phyloP scores from a whole-genome alignment of 2,888 invertebrate species.

The Macrosiphum euphorbiae region DNA sequence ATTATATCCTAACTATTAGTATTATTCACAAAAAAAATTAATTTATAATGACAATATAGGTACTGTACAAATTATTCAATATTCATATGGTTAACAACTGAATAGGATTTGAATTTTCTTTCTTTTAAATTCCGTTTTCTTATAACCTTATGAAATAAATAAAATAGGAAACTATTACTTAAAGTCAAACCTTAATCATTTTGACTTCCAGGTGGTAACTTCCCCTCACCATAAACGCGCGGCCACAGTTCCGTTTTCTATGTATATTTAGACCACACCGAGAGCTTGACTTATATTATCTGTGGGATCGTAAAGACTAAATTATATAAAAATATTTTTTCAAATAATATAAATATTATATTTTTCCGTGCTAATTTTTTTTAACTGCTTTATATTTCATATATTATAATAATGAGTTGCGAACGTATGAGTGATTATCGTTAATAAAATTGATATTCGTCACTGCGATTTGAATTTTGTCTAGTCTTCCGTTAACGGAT shows the following conservation, averaged over 20 bases:
- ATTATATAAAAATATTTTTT: background rate
- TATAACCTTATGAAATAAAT: too few species aligned
- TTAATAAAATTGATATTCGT: background rate
- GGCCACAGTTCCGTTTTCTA: background rate
- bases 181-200: background rate
- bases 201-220: background rate
- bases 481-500: background rate
- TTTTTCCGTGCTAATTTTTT: background rate
- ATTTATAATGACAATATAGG: too few species aligned
- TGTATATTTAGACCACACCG: background rate
- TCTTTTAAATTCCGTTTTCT: too few species aligned
- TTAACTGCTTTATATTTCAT: background rate
- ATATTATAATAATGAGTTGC: background rate
- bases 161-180: background rate
- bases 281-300: background rate
- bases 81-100: too few species aligned
- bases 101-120: too few species aligned
- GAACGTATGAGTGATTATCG: background rate
- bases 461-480: background rate
- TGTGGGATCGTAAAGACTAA: background rate
- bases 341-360: background rate
- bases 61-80: too few species aligned
- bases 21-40: too few species aligned
- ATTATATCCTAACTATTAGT: too few species aligned
- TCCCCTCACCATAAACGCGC: background rate